Evolutionary conservation across 2,797 vertebrate species (phyloP).

Genomic region (Enteromius thamalakanensis): DNA sequence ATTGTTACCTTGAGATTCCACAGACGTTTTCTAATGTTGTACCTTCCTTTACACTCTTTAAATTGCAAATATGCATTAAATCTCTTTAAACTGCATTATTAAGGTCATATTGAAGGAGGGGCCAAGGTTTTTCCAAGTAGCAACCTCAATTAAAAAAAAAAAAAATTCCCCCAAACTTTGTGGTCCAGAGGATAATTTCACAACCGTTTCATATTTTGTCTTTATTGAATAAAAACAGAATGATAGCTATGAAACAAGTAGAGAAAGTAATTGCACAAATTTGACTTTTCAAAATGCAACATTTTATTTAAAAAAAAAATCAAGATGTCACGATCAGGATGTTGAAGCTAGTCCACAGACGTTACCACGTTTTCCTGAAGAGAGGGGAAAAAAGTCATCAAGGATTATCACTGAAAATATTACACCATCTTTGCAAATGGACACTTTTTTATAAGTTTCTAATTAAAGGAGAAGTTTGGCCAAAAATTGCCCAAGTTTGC

Average conservation of each 20-base stretch:
- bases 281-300: not conserved
- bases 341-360: constrained; percentile 34
- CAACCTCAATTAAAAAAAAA: too few species aligned
- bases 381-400: not conserved
- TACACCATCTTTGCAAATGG: not conserved
- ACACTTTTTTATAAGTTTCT: not conserved
- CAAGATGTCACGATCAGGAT: not conserved
- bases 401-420: not conserved
- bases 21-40: not conserved
- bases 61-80: not conserved
- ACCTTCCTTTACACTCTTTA: not conserved
- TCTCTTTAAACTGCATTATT: not conserved
- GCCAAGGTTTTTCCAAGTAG: not conserved
- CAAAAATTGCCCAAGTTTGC: not conserved
- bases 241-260: not conserved
- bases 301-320: constrained; percentile 38
- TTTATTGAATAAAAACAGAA: too few species aligned
- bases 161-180: not conserved
- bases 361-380: constrained; percentile 26
- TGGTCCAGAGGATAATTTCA: constrained; percentile 2
- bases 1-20: not conserved
- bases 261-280: not conserved
- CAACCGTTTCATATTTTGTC: not conserved
- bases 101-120: not conserved
- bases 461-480: not conserved